phyloP scores from a whole-genome alignment of 2,888 invertebrate genomes.

The Chymomyza amoena region DNA sequence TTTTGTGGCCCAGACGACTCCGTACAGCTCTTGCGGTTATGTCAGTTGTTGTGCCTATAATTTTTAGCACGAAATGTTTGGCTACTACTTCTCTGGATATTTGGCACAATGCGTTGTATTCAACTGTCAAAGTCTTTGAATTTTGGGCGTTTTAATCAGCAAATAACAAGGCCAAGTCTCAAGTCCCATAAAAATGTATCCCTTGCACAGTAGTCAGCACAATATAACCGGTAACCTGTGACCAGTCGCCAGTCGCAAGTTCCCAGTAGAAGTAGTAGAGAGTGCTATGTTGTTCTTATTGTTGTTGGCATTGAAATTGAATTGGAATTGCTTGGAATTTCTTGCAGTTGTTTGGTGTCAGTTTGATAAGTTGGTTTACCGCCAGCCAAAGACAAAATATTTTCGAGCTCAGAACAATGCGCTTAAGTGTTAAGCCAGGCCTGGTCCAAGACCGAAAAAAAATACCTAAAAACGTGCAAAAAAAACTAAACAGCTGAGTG shows the following conservation, averaged over 20 bases:
- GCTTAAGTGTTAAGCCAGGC: constrained; percentile 5
- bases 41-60: constrained; percentile 64
- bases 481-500: neutral
- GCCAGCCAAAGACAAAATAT: constrained; percentile 20
- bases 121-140: constrained; percentile 37
- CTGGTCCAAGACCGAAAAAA: neutral
- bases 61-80: constrained; percentile 55
- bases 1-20: constrained; percentile 10
- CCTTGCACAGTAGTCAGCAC: neutral
- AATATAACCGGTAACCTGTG: neutral
- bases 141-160: constrained; percentile 59
- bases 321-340: constrained; percentile 74
- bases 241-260: neutral
- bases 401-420: constrained; percentile 56
- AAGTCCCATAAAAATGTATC: neutral
- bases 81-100: neutral
- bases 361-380: constrained; percentile 73
- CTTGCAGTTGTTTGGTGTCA: constrained; percentile 77
- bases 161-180: constrained; percentile 29
- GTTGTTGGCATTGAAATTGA: constrained; percentile 53
- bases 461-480: neutral
- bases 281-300: neutral
- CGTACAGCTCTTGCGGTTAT: constrained; percentile 47
- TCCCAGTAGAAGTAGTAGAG: neutral
- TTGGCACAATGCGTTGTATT: constrained; percentile 28